Conservation (phyloP, 1,140 invertebrate species). For the Meloidogyne hapla region DNA sequence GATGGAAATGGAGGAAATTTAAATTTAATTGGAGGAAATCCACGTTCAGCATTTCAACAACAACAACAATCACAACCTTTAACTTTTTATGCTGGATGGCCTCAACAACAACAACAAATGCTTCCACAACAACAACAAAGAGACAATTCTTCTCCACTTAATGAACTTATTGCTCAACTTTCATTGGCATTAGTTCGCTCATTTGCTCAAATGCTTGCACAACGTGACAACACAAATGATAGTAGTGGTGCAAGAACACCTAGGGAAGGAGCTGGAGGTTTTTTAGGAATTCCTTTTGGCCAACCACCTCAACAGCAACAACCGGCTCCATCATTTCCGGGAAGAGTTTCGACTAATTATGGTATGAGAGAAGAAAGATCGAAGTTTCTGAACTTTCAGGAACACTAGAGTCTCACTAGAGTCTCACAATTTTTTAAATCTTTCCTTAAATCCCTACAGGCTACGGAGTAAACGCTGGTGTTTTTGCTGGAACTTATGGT, state of each 20-base stretch:
- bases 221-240: slow-evolving; percentile 3
- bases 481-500: slow-evolving; percentile 26
- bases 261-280: neutral
- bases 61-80: neutral
- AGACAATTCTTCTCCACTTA: slow-evolving; percentile 10
- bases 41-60: neutral
- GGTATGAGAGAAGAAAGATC: slow-evolving; percentile 3
- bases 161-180: slow-evolving; percentile 23
- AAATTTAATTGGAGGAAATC: neutral
- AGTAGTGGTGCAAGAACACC: neutral
- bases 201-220: slow-evolving; percentile 19
- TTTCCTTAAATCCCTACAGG: neutral
- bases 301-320: neutral
- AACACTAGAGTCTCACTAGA: too few species aligned
- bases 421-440: too few species aligned
- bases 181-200: slow-evolving; percentile 20
- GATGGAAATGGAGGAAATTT: neutral
- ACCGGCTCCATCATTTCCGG: neutral
- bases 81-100: neutral
- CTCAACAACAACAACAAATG: slow-evolving; percentile 3
- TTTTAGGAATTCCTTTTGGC: slow-evolving; percentile 5
- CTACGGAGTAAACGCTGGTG: slow-evolving; percentile 21
- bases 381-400: too few species aligned
- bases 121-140: neutral
- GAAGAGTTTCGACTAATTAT: slow-evolving; percentile 8